A percentile compares a stretch with the other conserved stretches of the same genome.
phyloP scores from a whole-genome alignment of 2,113 vertebrate genomes.

The Ptilorrhoa leucosticta region DNA sequence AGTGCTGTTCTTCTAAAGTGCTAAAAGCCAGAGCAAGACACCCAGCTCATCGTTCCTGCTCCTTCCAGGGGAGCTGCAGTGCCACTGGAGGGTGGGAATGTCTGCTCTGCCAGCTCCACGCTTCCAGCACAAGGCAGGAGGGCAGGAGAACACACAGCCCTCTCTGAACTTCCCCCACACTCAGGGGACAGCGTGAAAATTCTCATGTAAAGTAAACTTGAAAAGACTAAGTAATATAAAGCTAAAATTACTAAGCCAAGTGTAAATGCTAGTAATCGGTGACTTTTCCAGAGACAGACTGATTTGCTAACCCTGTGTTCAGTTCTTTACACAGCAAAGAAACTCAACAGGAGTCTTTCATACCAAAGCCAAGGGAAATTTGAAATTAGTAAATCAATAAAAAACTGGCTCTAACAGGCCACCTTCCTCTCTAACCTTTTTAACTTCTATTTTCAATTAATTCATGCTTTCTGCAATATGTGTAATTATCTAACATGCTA shows the following conservation, averaged over 20 bases:
- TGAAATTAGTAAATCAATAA: not conserved
- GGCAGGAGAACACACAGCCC: not conserved
- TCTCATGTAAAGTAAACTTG: fast-evolving
- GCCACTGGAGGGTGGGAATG: not conserved
- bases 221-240: not conserved
- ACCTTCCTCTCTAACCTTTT: not conserved
- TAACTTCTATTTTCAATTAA: not conserved
- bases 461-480: not conserved
- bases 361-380: not conserved
- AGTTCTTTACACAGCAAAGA: not conserved
- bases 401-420: not conserved
- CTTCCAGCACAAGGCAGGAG: fast-evolving
- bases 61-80: not conserved
- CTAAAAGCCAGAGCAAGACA: not conserved
- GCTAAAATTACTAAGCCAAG: not conserved
- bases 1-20: fast-evolving
- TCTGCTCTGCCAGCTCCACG: not conserved
- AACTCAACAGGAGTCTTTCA: not conserved
- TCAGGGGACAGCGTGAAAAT: fast-evolving
- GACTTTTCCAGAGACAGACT: not conserved
- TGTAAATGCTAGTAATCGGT: not conserved
- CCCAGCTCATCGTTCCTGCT: fast-evolving
- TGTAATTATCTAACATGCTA: not conserved
- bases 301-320: not conserved
- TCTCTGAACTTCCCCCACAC: not conserved